These are phyloP conservation scores for Capromys pilorides DNA, from an alignment of 2,797 vertebrate genomes.

Conservation along the genomic window DNA sequence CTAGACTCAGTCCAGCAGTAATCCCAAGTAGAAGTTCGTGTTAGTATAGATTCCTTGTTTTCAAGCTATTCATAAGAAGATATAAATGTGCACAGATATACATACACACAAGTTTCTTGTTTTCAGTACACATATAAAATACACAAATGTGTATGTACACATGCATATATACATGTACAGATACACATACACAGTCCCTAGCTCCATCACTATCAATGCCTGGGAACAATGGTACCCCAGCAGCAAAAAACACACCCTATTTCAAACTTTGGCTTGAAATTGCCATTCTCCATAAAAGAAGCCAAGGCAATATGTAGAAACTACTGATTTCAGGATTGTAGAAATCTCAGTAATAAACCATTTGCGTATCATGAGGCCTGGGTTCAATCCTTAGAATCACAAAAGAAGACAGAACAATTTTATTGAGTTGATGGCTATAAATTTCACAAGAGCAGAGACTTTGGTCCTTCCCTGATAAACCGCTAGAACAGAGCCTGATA, in stretches of 20 bases:
- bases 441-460: not conserved
- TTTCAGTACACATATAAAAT: not conserved
- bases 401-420: not conserved
- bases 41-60: not conserved
- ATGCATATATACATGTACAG: not conserved
- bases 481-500: not conserved
- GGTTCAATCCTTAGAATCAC: not conserved
- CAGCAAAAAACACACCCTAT: not conserved
- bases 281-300: not conserved
- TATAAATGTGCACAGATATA: not conserved
- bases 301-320: not conserved
- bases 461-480: not conserved
- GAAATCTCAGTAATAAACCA: not conserved
- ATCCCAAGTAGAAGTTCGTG: not conserved
- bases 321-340: not conserved
- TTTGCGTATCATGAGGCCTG: not conserved
- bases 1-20: not conserved
- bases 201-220: not conserved
- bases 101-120: not conserved
- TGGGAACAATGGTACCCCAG: not conserved
- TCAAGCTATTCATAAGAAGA: not conserved
- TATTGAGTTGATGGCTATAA: not conserved
- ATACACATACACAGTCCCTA: not conserved
- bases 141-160: not conserved
- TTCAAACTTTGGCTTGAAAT: not conserved